Percentiles rank a stretch among this genome's conserved stretches.
Conservation (phyloP, 2,113 vertebrate species). For the Brachypteracias leptosomus region DNA sequence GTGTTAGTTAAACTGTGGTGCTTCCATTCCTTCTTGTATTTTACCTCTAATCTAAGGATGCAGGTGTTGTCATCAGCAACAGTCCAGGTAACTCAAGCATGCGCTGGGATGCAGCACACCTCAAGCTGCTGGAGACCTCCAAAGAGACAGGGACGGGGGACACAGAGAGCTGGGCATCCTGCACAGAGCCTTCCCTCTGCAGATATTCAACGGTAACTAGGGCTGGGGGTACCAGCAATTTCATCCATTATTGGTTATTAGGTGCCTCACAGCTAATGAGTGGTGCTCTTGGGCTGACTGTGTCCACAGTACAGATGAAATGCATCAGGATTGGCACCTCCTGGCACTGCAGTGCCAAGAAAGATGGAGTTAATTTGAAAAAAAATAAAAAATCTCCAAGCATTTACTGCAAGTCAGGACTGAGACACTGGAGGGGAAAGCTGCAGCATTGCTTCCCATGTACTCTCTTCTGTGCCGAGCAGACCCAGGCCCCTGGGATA, state of each 20-base stretch:
- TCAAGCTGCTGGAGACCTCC: accelerated
- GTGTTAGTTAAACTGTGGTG: accelerated
- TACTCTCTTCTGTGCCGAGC: not conserved
- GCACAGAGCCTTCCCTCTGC: not conserved
- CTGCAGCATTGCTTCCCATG: not conserved
- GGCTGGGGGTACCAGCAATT: not conserved
- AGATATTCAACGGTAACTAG: not conserved
- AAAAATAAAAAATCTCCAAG: not conserved
- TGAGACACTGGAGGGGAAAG: not conserved
- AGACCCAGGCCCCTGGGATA: constrained; percentile 37
- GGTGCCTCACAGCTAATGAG: not conserved
- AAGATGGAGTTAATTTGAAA: not conserved
- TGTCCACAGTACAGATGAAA: not conserved
- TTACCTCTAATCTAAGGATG: not conserved
- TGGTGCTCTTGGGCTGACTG: not conserved
- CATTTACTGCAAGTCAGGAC: not conserved
- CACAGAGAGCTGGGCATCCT: not conserved
- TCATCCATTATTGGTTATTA: not conserved
- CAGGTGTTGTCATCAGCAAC: not conserved
- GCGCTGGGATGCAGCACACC: not conserved
- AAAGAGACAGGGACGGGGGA: not conserved
- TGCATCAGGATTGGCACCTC: not conserved
- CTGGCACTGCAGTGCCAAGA: not conserved
- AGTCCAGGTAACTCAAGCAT: not conserved
- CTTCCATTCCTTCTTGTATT: not conserved